Evolutionary conservation across 1,140 invertebrate genomes (phyloP).

Genomic region (Belonocnema kinseyi): DNA sequence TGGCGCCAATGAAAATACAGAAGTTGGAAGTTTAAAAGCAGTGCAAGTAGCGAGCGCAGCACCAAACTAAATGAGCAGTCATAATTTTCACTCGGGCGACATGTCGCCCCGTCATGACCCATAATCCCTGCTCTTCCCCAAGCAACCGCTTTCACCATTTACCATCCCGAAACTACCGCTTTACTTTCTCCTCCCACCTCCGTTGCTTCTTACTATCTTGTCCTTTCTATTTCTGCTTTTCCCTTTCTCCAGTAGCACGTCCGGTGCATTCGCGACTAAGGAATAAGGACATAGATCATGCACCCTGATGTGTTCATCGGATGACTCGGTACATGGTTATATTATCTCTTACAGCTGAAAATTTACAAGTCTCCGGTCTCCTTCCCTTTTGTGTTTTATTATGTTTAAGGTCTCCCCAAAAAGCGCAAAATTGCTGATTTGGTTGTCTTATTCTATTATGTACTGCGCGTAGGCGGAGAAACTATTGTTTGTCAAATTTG

Average conservation of each 20-base stretch:
- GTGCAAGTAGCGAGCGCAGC: conserved; percentile 40
- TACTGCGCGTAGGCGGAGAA: neutral
- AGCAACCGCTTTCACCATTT: conserved; percentile 46
- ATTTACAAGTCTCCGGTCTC: conserved; percentile 15
- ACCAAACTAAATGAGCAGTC: conserved; percentile 66
- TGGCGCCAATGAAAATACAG: conserved; percentile 42
- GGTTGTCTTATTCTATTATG: neutral
- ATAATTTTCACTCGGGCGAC: conserved; percentile 67
- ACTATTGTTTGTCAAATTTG: no score
- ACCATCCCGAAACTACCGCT: conserved; percentile 45
- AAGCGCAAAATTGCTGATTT: conserved; percentile 41
- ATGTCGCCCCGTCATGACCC: conserved; percentile 56
- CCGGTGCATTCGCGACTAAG: conserved; percentile 46
- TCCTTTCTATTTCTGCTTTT: conserved; percentile 28
- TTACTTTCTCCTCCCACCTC: conserved; percentile 24
- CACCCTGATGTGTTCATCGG: conserved; percentile 50
- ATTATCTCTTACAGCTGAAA: conserved; percentile 1
- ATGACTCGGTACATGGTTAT: conserved; percentile 15
- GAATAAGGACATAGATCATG: conserved; percentile 48
- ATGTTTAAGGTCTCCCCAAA: conserved; percentile 9
- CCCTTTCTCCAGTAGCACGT: conserved; percentile 42
- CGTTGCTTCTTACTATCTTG: conserved; percentile 25
- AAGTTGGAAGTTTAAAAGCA: conserved; percentile 54
- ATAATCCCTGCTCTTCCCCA: conserved; percentile 46
- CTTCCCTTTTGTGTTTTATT: conserved; percentile 9